Base-by-base conservation (phyloP, 2,888 invertebrate genomes). In the Carterocephalus palaemon region DNA sequence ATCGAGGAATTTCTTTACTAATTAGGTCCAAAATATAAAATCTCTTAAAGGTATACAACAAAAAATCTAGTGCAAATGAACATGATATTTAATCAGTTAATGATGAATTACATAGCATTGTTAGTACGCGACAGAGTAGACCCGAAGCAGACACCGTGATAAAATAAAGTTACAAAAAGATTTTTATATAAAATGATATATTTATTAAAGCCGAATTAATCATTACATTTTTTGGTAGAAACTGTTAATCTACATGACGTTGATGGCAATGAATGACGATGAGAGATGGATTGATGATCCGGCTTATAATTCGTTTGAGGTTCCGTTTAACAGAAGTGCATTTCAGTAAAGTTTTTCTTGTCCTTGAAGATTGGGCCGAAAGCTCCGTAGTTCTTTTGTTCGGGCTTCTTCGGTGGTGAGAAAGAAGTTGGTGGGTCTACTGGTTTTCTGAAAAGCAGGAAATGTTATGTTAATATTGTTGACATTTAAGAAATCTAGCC, bases 361-460 rank as follows among this genome's bases (percentile, higher is more conserved):
- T 92, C 91, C 82, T 93, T 93, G 80, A 89, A 93, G 48, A 90
- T 79, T 20, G 92, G 82, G 48, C 93, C 93, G 92, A 93, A 94
- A 39, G 91, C 86, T 45, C 92, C 92, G 67, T 89, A 84, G 62
- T 83, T 84, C 67, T 82, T 82, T 58, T 75, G 76, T 59, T 79
- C 81, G 45, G 62, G 70, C 54, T 79, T 79, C 60, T 79, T 78
- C 4, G 71, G 67, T 41, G 67, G 55, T 78, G 74, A 51, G 73
- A 75, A 31, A 51, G 74, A 75, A 31, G 70, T 71, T 31, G 78
- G 76, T 41, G 74, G 64, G 13, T 54, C 46, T 39, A 59, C 55
- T 23, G 69, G 58, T 59, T 81, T 82, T 49, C 83, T 83, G 67
- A 7, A 76, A 76, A 22, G 29, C 5, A 17, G 2, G 15, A 19